These are phyloP conservation scores for Silurus meridionalis DNA, from an alignment of 2,113 vertebrate genomes.

Conservation along the genomic window DNA sequence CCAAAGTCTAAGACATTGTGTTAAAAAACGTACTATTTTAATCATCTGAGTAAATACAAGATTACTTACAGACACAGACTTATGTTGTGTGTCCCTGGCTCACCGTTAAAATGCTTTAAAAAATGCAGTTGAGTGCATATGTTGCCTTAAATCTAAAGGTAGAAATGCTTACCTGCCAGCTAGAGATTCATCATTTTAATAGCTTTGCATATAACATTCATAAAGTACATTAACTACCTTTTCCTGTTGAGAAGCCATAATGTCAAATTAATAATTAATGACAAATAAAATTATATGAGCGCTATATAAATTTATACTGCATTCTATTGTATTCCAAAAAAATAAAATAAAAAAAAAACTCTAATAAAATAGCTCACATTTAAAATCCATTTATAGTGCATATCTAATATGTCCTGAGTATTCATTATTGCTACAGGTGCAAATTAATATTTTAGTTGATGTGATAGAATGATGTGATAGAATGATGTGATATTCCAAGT, in stretches of 20 bases:
- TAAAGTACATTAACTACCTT: not conserved
- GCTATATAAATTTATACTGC: not conserved
- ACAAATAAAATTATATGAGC: not conserved
- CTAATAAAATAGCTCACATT: not conserved
- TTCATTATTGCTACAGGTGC: not conserved
- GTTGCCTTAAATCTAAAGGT: constrained; percentile 5
- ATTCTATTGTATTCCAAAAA: not conserved
- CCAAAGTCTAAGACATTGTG: constrained; percentile 17
- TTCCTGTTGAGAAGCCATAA: not conserved
- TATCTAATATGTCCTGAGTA: not conserved
- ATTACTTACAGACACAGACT: not conserved
- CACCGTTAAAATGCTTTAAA: not conserved
- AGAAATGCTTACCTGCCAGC: not conserved
- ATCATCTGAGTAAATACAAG: constrained; percentile 11
- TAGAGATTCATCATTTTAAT: not conserved
- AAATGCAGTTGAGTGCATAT: not conserved
- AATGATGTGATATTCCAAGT: not conserved
- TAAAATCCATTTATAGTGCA: not conserved
- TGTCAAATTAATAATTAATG: not conserved
- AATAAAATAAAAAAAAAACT: not conserved
- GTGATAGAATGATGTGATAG: not conserved
- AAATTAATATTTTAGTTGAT: not conserved
- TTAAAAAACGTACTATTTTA: not conserved
- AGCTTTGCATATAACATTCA: not conserved
- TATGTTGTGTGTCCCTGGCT: not conserved